phyloP scores from a whole-genome alignment of 2,113 vertebrate species.

The Ahaetulla prasina region DNA sequence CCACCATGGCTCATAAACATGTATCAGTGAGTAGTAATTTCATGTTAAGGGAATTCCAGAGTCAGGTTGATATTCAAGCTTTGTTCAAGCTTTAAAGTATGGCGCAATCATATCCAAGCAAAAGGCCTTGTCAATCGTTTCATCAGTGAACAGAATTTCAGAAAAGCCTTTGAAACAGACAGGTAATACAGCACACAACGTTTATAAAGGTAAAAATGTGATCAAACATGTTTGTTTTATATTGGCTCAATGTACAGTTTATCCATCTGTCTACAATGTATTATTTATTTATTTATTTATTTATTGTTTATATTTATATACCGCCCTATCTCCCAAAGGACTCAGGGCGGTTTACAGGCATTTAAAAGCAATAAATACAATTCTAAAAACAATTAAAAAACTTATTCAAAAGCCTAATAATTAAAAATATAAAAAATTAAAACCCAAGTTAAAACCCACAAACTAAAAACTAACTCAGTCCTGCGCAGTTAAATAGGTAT shows the following conservation, averaged over 20 bases:
- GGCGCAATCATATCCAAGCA: conserved; percentile 39
- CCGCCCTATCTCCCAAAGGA: no score
- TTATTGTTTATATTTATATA: no score
- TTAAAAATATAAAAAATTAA: no score
- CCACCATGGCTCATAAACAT: neutral
- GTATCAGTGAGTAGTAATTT: conserved; percentile 32
- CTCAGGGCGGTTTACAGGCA: no score
- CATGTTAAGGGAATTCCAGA: conserved; percentile 40
- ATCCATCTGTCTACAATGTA: conserved; percentile 2
- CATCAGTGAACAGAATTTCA: conserved; percentile 30
- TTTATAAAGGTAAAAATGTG: neutral
- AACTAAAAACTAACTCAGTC: no score
- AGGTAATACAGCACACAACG: neutral
- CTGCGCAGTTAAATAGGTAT: no score
- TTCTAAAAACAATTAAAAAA: no score
- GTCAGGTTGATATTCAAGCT: conserved; percentile 28
- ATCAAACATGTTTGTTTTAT: neutral
- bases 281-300: no score
- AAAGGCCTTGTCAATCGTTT: conserved; percentile 36
- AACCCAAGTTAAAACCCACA: no score
- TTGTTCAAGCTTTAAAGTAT: conserved; percentile 42
- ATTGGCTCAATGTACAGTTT: neutral
- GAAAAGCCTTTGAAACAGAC: conserved; percentile 18
- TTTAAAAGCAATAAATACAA: no score
- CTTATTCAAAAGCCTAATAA: no score